Conservation (phyloP, 2,888 invertebrate genomes). For the Theodoxus fluviatilis region DNA sequence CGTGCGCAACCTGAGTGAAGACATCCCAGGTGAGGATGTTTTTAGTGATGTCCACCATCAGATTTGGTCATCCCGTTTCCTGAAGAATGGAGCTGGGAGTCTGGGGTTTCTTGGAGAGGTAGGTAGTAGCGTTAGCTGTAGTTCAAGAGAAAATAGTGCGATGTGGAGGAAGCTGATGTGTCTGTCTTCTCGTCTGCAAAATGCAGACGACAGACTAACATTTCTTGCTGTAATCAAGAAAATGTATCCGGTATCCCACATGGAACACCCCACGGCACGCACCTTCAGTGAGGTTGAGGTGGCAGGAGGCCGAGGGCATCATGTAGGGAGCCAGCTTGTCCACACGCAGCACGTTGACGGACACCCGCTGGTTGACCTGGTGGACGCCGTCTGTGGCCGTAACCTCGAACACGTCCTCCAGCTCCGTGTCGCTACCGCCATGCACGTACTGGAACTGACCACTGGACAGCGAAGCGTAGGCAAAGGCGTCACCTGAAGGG, state of each 20-base stretch:
- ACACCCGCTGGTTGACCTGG: constrained; percentile 38
- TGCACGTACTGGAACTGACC: constrained; percentile 53
- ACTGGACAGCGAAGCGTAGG: constrained; percentile 43
- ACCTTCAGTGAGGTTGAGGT: constrained; percentile 53
- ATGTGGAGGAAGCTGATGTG: too few species aligned
- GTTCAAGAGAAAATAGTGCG: too few species aligned
- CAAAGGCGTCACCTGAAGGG: constrained; percentile 49
- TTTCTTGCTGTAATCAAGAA: neutral
- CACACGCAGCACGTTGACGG: constrained; percentile 43
- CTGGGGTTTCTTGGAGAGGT: too few species aligned
- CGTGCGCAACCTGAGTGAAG: too few species aligned
- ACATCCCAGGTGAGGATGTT: too few species aligned
- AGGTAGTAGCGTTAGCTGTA: too few species aligned
- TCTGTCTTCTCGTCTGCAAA: neutral
- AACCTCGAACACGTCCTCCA: constrained; percentile 44
- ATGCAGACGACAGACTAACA: neutral
- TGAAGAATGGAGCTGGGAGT: too few species aligned
- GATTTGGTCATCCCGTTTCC: too few species aligned
- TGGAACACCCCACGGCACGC: too few species aligned
- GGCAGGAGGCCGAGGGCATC: constrained; percentile 44
- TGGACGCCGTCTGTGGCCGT: constrained; percentile 51
- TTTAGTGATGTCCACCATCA: too few species aligned
- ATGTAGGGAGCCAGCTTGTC: constrained; percentile 51
- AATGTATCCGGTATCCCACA: neutral
- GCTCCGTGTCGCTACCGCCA: constrained; percentile 35